Percentiles rank a stretch among this genome's conserved stretches.
phyloP scores from a whole-genome alignment of 2,797 vertebrate genomes.

The Rhabdophis nuchalis region DNA sequence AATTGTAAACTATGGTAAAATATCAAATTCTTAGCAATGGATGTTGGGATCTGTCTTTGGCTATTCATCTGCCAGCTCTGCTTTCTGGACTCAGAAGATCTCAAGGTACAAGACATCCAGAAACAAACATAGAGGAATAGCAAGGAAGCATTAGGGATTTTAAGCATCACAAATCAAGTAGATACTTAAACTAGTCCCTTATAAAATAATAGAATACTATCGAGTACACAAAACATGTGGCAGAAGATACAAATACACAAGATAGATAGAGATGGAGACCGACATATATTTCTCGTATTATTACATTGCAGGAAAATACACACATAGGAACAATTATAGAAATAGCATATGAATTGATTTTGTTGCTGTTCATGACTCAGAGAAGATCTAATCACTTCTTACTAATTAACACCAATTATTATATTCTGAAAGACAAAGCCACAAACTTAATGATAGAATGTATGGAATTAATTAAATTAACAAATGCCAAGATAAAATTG shows the following conservation, averaged over 20 bases:
- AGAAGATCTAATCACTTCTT: not conserved
- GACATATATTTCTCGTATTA: not conserved
- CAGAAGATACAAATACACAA: not conserved
- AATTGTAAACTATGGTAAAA: not conserved
- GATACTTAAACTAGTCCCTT: not conserved
- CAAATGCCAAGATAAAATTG: not conserved
- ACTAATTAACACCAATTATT: not conserved
- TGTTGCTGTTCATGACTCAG: not conserved
- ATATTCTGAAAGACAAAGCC: not conserved
- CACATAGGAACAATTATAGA: not conserved
- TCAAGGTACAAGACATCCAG: not conserved
- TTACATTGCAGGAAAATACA: not conserved
- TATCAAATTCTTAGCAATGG: not conserved
- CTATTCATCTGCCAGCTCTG: not conserved
- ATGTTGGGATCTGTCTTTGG: not conserved
- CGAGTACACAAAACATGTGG: not conserved
- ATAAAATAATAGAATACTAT: not conserved
- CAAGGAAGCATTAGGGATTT: not conserved
- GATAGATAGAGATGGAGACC: not conserved
- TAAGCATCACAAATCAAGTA: not conserved
- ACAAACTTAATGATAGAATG: not conserved
- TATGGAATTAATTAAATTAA: not conserved
- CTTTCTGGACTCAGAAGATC: not conserved
- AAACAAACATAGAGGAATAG: not conserved
- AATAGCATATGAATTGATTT: not conserved